Evolutionary conservation across 92 coral and sea anemone species (phyloP), one percentile per base, ranked within the genome.

Genomic region (Siderastrea radians): DNA sequence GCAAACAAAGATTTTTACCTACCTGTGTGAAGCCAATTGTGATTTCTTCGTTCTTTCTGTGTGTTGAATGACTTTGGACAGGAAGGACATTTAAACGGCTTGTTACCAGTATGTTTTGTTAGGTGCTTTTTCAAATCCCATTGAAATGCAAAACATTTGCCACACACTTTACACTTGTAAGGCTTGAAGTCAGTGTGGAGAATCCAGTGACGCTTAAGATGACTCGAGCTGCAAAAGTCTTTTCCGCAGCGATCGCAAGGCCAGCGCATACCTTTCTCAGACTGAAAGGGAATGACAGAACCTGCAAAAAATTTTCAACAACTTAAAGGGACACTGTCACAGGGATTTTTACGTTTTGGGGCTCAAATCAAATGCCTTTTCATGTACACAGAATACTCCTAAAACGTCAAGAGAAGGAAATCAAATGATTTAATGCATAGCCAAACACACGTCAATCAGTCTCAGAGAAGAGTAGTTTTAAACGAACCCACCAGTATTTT

Each of bases 11-110:
- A 53, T 53, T 53, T 53, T 53, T 53, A 46, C 69, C 5, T 54
- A 88, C 96, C 96, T 85, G 94, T 94, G 74, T 91, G 94, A 11
- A 91, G 87, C 96, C 96, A 94, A 84, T 89, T 77, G 84, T 94
- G 96, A 53, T 92, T 91, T 59, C 80, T 81, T 8, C 89, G 80
- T 73, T 94, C 96, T 72, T 88, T 85, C 11, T 87, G 84, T 14
- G 93, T 84, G 83, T 94, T 94, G 52, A 94, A 94, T 11, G 96
- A 88, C 86, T 94, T 94, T 68, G 90, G 53, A 26, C 96, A 94
- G 46, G 58, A 44, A 2, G 91, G 87, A 44, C 96, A 94, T 84
- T 94, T 94, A 62, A 91, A 94, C 26, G 90, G 88, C 79, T 94
- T 94, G 72, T 88, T 83, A 14, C 96, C 96, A n/a, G 94, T 94